Conservation (phyloP, 1,140 invertebrate species). For the Lutraria rhynchaena region DNA sequence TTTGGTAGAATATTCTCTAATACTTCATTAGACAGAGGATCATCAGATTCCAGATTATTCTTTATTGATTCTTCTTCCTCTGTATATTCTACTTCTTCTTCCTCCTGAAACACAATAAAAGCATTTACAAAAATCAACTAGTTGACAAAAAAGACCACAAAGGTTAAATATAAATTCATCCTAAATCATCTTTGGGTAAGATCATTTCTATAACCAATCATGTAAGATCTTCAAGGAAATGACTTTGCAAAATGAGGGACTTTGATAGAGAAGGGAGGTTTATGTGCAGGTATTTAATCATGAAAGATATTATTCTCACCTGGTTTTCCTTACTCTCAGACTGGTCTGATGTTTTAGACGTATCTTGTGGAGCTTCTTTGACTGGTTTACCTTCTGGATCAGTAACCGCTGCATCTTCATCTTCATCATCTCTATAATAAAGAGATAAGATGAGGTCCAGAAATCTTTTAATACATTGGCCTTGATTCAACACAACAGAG, state of each 20-base stretch:
- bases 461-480: too few relatives aligned
- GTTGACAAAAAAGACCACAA: too few relatives aligned
- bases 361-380: constrained; percentile 51
- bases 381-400: constrained; percentile 69
- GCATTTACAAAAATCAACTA: too few relatives aligned
- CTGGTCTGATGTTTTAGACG: constrained; percentile 39
- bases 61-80: constrained; percentile 82
- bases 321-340: constrained; percentile 60
- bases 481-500: too few relatives aligned
- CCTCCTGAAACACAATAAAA: constrained; percentile 62
- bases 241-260: too few relatives aligned
- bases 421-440: constrained; percentile 52
- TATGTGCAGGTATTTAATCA: too few relatives aligned
- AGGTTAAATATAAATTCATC: too few relatives aligned
- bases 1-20: constrained; percentile 78
- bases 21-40: constrained; percentile 78
- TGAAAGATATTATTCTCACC: too few relatives aligned
- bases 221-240: too few relatives aligned
- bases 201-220: too few relatives aligned
- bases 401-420: constrained; percentile 68
- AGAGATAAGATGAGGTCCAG: not conserved
- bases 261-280: too few relatives aligned
- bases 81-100: constrained; percentile 77
- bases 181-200: too few relatives aligned
- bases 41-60: constrained; percentile 77